Evolutionary conservation across 2,113 vertebrate species (phyloP).

Genomic region (Rhinoderma darwinii): DNA sequence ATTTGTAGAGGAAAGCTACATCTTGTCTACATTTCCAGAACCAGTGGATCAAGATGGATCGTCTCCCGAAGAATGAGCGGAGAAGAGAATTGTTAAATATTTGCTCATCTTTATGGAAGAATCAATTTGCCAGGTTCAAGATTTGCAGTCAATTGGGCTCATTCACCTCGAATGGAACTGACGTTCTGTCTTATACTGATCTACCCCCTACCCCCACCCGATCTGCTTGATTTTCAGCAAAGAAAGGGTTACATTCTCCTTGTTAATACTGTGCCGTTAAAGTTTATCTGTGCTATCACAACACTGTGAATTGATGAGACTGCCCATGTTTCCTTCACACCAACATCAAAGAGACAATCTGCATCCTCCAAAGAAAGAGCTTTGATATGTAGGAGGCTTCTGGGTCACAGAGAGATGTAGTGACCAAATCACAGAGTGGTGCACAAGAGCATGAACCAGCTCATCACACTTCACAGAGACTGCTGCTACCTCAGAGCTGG

Average conservation of each 20-base stretch:
- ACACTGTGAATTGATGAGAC: conserved; percentile 6
- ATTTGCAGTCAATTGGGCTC: background rate
- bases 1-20: background rate
- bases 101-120: background rate
- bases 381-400: background rate
- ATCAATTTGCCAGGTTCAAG: background rate
- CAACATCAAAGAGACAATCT: conserved; percentile 25
- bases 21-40: background rate
- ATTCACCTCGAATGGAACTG: background rate
- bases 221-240: background rate
- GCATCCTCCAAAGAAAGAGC: background rate
- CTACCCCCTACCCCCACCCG: background rate
- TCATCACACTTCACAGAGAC: background rate
- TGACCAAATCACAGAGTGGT: background rate
- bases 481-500: background rate
- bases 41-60: background rate
- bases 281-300: background rate
- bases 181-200: background rate
- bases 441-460: background rate
- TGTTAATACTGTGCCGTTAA: background rate
- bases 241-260: background rate
- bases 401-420: background rate
- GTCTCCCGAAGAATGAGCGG: background rate
- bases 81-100: background rate
- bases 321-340: background rate